phyloP scores from a whole-genome alignment of 2,888 invertebrate species.

The Endomychus coccineus region DNA sequence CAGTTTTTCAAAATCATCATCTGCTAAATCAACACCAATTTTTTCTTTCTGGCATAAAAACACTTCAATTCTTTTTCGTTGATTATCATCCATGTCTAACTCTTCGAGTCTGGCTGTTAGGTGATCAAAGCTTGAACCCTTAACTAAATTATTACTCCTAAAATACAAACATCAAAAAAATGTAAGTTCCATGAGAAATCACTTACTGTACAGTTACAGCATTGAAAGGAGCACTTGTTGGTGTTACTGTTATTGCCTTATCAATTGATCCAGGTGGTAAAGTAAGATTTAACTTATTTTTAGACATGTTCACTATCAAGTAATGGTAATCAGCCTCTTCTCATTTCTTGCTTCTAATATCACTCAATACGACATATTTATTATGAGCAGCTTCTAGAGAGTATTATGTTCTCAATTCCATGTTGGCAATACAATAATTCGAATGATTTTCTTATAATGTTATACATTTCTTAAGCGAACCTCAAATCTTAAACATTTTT shows the following conservation, averaged over 20 bases:
- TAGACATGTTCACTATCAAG: constrained; percentile 87
- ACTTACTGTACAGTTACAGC: constrained; percentile 49
- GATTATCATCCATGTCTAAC: constrained; percentile 92
- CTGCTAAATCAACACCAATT: constrained; percentile 68
- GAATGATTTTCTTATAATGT: too few relatives aligned
- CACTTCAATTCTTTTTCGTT: constrained; percentile 83
- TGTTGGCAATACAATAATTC: too few relatives aligned
- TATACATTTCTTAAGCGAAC: too few relatives aligned
- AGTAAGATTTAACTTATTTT: constrained; percentile 86
- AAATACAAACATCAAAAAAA: constrained; percentile 16
- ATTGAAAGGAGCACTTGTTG: constrained; percentile 53
- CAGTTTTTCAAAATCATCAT: constrained; percentile 93
- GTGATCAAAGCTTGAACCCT: constrained; percentile 70
- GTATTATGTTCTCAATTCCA: too few relatives aligned
- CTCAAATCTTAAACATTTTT: too few relatives aligned
- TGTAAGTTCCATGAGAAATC: neutral
- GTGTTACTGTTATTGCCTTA: constrained; percentile 56
- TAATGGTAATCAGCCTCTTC: too few relatives aligned
- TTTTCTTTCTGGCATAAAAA: constrained; percentile 94
- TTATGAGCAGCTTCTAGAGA: too few relatives aligned
- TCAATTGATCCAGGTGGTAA: constrained; percentile 85
- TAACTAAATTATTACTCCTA: constrained; percentile 42
- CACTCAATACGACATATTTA: too few relatives aligned
- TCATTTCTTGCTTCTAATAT: too few relatives aligned
- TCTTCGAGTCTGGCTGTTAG: constrained; percentile 85